Percentiles rank a stretch among this genome's conserved stretches.
Evolutionary conservation across 2,113 vertebrate species (phyloP).

Genomic region (Synodontis membranacea): DNA sequence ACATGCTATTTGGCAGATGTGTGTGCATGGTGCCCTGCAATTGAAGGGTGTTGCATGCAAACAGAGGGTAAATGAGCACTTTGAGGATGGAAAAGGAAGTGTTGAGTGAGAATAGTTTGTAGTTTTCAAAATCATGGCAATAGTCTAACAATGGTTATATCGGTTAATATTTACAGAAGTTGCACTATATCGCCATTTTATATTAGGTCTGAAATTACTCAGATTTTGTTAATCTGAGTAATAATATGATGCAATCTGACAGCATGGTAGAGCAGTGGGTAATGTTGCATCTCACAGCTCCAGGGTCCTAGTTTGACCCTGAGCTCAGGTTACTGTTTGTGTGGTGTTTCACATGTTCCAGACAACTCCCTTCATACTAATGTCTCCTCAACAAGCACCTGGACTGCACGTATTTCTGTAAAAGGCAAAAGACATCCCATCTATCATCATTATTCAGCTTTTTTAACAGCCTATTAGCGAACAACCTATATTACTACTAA

Average conservation of each 20-base stretch:
- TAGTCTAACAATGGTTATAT: neutral
- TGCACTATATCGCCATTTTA: neutral
- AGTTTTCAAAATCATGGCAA: neutral
- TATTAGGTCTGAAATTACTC: neutral
- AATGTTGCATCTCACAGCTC: no score
- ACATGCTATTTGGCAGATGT: neutral
- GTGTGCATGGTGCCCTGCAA: neutral
- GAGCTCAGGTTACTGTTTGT: no score
- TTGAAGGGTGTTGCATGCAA: neutral
- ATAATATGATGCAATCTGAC: no score
- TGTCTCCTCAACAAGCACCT: constrained; percentile 18
- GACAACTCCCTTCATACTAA: constrained; percentile 39
- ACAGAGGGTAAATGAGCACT: no score
- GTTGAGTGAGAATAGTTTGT: neutral
- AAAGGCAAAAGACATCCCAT: neutral
- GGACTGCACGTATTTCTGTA: constrained; percentile 4
- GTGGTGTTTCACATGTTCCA: no score
- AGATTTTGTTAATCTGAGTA: no score
- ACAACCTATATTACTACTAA: neutral
- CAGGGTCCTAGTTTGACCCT: no score
- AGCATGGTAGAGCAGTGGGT: no score
- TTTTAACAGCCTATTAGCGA: neutral
- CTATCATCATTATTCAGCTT: constrained; percentile 8
- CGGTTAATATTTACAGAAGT: no score
- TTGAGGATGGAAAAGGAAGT: neutral